These are phyloP conservation scores for Coelogynopora nodosa DNA, from an alignment of 2,888 invertebrate genomes.

Conservation along the genomic window DNA sequence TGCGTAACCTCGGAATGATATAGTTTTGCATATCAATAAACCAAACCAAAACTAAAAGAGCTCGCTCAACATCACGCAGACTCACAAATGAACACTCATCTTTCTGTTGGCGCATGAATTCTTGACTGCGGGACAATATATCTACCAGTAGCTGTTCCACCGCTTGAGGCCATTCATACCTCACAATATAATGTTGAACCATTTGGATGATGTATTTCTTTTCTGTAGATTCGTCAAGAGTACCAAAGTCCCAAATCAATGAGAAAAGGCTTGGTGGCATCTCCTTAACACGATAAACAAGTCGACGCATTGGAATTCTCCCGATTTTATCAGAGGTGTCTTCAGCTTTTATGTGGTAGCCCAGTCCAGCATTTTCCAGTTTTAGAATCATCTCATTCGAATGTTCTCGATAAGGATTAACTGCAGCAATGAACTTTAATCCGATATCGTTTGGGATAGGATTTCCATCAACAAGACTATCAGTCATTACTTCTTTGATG, in stretches of 20 bases:
- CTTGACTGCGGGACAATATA: not conserved
- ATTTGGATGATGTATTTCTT: conserved; percentile 56
- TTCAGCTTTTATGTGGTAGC: conserved; percentile 55
- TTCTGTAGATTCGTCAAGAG: conserved; percentile 53
- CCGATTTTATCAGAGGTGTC: conserved; percentile 53
- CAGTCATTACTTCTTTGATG: conserved; percentile 59
- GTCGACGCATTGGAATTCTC: conserved; percentile 55
- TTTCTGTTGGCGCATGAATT: conserved; percentile 24
- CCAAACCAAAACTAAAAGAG: not conserved
- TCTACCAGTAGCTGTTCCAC: not conserved
- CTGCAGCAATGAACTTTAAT: conserved; percentile 58
- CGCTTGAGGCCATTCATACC: not conserved
- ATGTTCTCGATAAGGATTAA: conserved; percentile 58
- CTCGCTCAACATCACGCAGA: conserved; percentile 7
- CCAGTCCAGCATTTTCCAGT: conserved; percentile 57
- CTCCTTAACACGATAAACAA: conserved; percentile 58
- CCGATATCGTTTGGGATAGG: conserved; percentile 50
- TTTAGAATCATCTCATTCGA: conserved; percentile 54
- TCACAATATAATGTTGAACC: conserved; percentile 49
- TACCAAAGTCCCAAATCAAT: conserved; percentile 59
- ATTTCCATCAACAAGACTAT: conserved; percentile 53
- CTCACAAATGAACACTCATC: conserved; percentile 27
- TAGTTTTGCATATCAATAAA: not conserved
- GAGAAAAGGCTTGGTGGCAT: conserved; percentile 57
- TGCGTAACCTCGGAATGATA: not conserved